These are phyloP conservation scores for Pseudorhiza aurosa DNA, from an alignment of 30 jellyfish, hydroid and myxozoan genomes.

Conservation along the genomic window DNA sequence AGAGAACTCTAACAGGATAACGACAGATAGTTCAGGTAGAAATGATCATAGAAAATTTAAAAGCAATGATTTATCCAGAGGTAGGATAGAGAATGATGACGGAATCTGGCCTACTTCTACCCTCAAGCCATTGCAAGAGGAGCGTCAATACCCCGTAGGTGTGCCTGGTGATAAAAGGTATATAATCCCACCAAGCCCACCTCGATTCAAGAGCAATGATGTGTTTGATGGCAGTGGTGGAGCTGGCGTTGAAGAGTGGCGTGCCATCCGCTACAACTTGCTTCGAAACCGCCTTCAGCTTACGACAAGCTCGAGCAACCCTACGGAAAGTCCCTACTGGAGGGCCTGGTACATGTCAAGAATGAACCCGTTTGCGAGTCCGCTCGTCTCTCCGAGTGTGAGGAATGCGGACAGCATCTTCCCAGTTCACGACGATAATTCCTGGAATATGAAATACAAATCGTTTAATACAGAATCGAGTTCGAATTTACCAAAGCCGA, in stretches of 20 bases:
- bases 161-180: conserved; percentile 57
- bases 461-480: not conserved
- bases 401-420: not conserved
- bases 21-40: not conserved
- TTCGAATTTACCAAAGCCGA: not conserved
- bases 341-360: conserved; percentile 41
- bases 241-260: conserved; percentile 40
- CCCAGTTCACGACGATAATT: conserved; percentile 43
- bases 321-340: conserved; percentile 72
- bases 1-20: not conserved
- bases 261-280: conserved; percentile 39
- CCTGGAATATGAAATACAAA: not conserved
- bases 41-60: not conserved
- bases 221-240: conserved; percentile 66
- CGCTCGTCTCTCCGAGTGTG: not conserved
- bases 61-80: not conserved
- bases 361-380: not conserved
- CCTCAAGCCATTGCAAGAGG: too few species aligned
- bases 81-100: not conserved
- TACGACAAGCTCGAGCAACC: conserved; percentile 64
- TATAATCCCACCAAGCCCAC: conserved; percentile 63
- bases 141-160: not conserved
- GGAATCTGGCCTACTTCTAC: too few species aligned
- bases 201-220: conserved; percentile 10
- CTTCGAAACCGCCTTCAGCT: conserved; percentile 51